Evolutionary conservation across 2,113 vertebrate species (phyloP), one percentile per base, ranked within the genome.

Genomic region (Leptobrachium leishanense): DNA sequence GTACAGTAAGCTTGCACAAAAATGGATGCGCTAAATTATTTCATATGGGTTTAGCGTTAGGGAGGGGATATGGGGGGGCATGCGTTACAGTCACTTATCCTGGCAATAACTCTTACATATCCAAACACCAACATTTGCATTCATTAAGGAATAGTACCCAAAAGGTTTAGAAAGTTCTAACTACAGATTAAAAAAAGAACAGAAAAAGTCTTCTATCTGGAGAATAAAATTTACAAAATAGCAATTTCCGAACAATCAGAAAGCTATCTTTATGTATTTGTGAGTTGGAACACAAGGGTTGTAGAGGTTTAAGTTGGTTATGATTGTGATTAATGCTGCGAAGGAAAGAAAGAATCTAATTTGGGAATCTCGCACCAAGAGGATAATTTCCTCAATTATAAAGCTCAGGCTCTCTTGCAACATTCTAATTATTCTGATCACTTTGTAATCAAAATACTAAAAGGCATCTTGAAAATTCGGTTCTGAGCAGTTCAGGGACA

Each of bases 301-400:
- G 65, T 55, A 43, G 54, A 6, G 2, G 57, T 70, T 71, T 79
- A 41, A 43, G 77, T 67, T 46, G 20, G 43, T 59, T 73, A 72
- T 68, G 20, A 55, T 44, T 74, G 63, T 79, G 77, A 79, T 67
- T 79, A 74, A 73, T 79, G 70, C 77, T n/a, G 68, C 42, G 57
- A 46, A 31, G 50, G 77, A 67, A 72, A 57, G 68, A 76, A 50
- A 72, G 66, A 79, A 73, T 73, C 70, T 74, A 79, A 79, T 79
- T 79, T 79, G 68, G 31, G 43, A 39, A 75, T 66, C 74, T 53
- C 2, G 62, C 64, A 79, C 64, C 77, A 68, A 74, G 77, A 79
- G 77, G 63, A 79, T 79, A 73, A 73, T 79, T 79, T 79, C 72
- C 70, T 79, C 77, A 73, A 74, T 79, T 79, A 73, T 79, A 73